These are phyloP conservation scores for Actinernus sp. DNA, from an alignment of 92 coral and sea anemone genomes.

Conservation along the genomic window DNA sequence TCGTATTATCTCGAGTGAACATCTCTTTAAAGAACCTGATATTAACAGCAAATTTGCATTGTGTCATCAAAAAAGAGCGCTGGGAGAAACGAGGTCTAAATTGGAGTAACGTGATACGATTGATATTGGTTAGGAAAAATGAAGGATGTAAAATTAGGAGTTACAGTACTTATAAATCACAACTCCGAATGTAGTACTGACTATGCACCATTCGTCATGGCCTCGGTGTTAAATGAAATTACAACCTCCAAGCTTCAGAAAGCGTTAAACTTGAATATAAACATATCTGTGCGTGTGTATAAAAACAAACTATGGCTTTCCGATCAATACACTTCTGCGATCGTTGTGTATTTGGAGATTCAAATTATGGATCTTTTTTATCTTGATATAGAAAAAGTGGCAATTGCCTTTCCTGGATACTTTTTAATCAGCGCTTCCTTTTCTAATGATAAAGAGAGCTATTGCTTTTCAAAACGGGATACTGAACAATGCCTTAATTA, in stretches of 20 bases:
- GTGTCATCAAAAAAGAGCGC: not conserved
- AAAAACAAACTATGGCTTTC: too few species aligned
- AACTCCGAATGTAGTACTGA: too few species aligned
- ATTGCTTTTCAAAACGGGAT: conserved; percentile 15
- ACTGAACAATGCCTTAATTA: conserved; percentile 29
- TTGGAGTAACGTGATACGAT: conserved; percentile 17
- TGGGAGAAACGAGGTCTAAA: conserved; percentile 2
- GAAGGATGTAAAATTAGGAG: too few species aligned
- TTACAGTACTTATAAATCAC: too few species aligned
- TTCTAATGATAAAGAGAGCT: conserved; percentile 28
- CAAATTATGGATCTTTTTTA: conserved; percentile 22
- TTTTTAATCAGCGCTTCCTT: conserved; percentile 38
- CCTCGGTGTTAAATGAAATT: too few species aligned
- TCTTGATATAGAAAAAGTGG: conserved; percentile 45
- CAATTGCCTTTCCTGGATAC: conserved; percentile 37
- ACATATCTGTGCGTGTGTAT: too few species aligned
- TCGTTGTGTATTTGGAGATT: not conserved
- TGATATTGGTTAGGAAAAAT: conserved; percentile 24
- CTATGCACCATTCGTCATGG: too few species aligned
- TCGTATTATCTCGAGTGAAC: conserved; percentile 20
- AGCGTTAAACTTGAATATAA: too few species aligned
- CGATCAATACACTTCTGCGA: not conserved
- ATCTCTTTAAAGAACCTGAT: conserved; percentile 29
- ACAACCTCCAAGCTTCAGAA: too few species aligned
- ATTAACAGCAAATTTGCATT: conserved; percentile 38